Evolutionary conservation across 2,113 vertebrate genomes (phyloP).

Genomic region (Electrona antarctica): DNA sequence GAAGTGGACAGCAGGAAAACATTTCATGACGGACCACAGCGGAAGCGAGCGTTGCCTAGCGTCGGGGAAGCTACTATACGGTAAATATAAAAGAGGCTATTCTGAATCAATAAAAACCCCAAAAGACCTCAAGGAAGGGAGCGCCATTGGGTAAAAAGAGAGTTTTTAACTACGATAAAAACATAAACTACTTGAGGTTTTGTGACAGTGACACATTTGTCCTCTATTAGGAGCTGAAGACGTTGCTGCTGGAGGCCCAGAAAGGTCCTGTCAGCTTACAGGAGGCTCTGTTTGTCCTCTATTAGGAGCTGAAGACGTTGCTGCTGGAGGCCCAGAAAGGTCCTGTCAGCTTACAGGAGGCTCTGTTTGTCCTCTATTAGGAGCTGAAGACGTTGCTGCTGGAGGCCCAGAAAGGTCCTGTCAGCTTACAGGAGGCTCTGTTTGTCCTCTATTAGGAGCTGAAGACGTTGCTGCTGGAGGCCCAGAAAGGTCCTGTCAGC

Average conservation of each 20-base stretch:
- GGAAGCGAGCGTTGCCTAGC: no score
- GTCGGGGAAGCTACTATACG: no score
- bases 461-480: conserved; percentile 89
- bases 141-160: no score
- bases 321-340: conserved; percentile 95
- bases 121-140: no score
- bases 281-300: no score
- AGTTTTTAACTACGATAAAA: neutral
- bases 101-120: no score
- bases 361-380: conserved; percentile 83
- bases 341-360: conserved; percentile 91
- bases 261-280: no score
- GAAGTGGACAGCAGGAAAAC: no score
- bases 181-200: neutral
- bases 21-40: no score
- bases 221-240: no score
- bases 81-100: no score
- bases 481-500: conserved; percentile 91
- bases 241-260: no score
- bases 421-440: conserved; percentile 92
- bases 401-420: conserved; percentile 93
- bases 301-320: conserved; percentile 89
- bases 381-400: conserved; percentile 90
- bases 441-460: conserved; percentile 85
- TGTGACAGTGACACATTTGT: neutral